Conservation (phyloP, 2,888 invertebrate genomes). For the Acanthococcus lagerstroemiae region DNA sequence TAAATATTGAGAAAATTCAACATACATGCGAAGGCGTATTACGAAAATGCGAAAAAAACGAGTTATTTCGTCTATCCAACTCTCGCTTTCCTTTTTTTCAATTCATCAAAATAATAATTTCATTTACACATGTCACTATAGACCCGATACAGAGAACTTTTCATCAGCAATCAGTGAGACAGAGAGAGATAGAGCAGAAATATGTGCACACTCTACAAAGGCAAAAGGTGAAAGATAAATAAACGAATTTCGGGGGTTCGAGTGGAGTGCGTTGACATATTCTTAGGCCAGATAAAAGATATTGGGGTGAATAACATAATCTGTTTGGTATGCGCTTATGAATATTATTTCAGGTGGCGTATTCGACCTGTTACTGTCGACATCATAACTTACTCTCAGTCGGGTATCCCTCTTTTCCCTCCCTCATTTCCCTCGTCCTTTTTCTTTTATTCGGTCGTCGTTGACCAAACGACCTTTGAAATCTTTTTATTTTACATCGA, state of each 20-base stretch:
- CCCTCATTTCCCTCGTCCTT: neutral
- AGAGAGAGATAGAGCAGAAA: too few species aligned
- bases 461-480: neutral
- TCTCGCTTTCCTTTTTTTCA: too few species aligned
- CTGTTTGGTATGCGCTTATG: constrained; percentile 27
- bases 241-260: neutral
- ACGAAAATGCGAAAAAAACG: too few species aligned
- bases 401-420: neutral
- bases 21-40: too few species aligned
- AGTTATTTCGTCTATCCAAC: too few species aligned
- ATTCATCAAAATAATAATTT: too few species aligned
- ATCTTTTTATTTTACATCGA: neutral
- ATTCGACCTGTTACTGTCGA: neutral
- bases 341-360: constrained; percentile 29
- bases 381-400: neutral
- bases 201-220: neutral
- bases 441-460: neutral
- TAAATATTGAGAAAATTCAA: too few species aligned
- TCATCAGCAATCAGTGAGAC: too few species aligned
- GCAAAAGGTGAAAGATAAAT: neutral
- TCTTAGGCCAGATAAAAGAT: neutral
- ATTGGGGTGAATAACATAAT: constrained; percentile 1
- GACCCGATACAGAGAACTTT: too few species aligned
- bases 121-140: too few species aligned
- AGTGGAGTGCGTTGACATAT: neutral